Evolutionary conservation across 2,888 invertebrate species (phyloP), one percentile per base, ranked within the genome.

Genomic region (Junonia oenone): DNA sequence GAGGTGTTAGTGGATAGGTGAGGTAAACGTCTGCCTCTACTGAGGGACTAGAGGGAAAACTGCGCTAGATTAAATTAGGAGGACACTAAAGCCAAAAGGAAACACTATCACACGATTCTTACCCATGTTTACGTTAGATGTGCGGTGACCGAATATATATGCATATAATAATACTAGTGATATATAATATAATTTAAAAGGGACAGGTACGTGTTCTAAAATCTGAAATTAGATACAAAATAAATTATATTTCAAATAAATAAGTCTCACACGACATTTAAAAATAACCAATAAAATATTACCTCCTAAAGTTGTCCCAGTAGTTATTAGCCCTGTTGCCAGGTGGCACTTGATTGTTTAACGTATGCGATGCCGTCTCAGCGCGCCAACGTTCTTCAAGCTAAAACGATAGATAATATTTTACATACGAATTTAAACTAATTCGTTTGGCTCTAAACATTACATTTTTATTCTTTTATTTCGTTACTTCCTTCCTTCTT

Each of bases 281-380:
- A 8, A 17, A 22, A 26, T 6, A 13, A 17, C 6, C 6, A 43
- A 11, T 0, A 9, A 15, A 22, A 6, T 52, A 52, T 59, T 93
- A 96, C 96, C 97, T 97, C 89, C 96, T 91, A 81, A 97, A 97
- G 85, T 97, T 97, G 78, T 97, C 97, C 96, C 96, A 97, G 83
- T 97, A 97, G 86, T 97, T 97, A 81, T 97, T 97, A 54, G 97
- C 96, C 63, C 97, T 91, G 81, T 96, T 96, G 26, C 97, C 97
- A 31, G 97, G 97, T 35, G 96, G 95, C 51, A 97, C 97, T 89
- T 97, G 96, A 81, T 97, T 97, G 82, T 97, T 97, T 43, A 97
- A 90, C 0, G 95, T 93, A 64, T 90, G 92, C 66, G 89, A 86
- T 14, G 85, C 88, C 0, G 78, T 84, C 53, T 88, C 90, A 0